Evolutionary conservation across 2,113 vertebrate genomes (phyloP), one percentile per base, ranked within the genome.

Genomic region (Oreochromis aureus): DNA sequence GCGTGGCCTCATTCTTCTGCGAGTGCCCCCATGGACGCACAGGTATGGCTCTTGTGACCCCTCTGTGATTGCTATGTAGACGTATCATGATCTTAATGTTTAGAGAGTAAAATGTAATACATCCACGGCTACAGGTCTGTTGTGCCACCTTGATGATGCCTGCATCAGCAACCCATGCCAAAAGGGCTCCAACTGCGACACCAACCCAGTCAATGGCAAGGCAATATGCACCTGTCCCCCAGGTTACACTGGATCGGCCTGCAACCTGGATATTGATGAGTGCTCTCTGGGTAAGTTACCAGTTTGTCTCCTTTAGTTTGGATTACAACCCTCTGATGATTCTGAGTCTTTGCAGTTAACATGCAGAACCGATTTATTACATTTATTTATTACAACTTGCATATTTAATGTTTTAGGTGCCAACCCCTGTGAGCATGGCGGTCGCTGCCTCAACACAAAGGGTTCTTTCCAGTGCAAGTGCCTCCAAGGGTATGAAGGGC

Each of bases 101-200:
- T 24, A 22, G 5, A 3, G 4, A 24, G 15, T 81, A 4, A 36
- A 39, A 78, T 44, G 18, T 41, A 22, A 24, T 13, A 7, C 59
- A 5, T 82, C 63, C 3, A 2, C 36, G 51, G 59, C 39, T 22
- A 19, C 91, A 99, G 98, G 99, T 81, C 92, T 99, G 87, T 95
- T 99, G 15, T 99, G 99, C 92, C 99, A 99, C 94, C 96, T 99
- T 1, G 96, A 98, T 0, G 98, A 99, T 0, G 98, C 99, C 4
- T 99, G 99, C 90, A 99, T 99, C 96, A 99, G 98, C 93, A 99
- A 99, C 81, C 99, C 99, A 1, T 99, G 99, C 95, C 99, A 99
- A 0, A 98, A 99, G 86, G 98, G 98, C 54, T 98, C 98, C 90
- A 99, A 99, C 96, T 99, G 98, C 0, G 98, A 99, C 95, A 99